Base-by-base conservation (phyloP, 2,888 invertebrate genomes). In the Eledona agricola region DNA sequence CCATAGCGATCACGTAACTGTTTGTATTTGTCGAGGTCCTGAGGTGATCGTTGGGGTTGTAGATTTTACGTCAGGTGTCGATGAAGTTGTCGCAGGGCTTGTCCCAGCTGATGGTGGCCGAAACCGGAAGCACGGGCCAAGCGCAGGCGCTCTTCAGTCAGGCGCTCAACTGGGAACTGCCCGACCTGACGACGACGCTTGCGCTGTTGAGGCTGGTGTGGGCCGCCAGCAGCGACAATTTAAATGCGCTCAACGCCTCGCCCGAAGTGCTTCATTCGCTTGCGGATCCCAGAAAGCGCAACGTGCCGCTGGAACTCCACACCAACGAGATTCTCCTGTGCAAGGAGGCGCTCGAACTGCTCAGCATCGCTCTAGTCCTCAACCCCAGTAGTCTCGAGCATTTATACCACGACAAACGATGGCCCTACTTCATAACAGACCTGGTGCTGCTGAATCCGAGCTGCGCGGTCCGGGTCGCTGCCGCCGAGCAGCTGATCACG, bases 301-400 rank as follows among this genome's bases (percentile, higher is more conserved):
- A 88, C 12, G 88, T 87, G 60, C 81, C 84, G 2, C 51, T 72
- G 5, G 74, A 74, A 51, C 57, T 76, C 35, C 73, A 75, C 55
- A 64, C 65, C 38, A 75, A 76, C 47, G 76, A 77, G 49, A 60
- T 76, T 11, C 51, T 72, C 20, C 51, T 76, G 70, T 93, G 93
- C 67, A 90, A 93, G 65, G 96, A 96, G 78, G 93, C 95, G 32
- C 80, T 97, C 73, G 96, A 97, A 79, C 88, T 95, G 55, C 80
- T 97, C 56, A 93, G 94, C 35, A 86, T 96, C 60, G 89, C 92
- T 60, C 84, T 96, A 72, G 90, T 94, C 32, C 78, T 97, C 34
- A 94, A 93, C 75, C 91, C 93, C n/a, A 86, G 86, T 43, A 89
- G 90, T 43, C 79, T 96, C 58, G 93, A 94, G 65, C 82, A 85